phyloP scores from a whole-genome alignment of 92 coral and sea anemone genomes.

The Zoanthus solanderi region DNA sequence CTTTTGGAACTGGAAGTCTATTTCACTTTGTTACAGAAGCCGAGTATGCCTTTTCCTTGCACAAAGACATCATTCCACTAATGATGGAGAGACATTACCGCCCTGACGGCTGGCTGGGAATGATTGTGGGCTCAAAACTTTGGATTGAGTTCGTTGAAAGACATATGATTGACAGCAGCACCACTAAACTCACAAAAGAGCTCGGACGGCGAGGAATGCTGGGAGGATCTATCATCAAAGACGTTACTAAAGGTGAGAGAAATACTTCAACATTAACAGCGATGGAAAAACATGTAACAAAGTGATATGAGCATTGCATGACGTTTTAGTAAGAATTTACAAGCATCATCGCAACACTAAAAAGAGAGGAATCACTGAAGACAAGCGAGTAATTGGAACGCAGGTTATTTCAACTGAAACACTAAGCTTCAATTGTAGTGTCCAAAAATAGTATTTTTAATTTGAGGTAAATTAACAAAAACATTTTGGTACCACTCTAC shows the following conservation, averaged over 20 bases:
- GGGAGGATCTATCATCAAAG: slow-evolving; percentile 19
- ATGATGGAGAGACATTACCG: slow-evolving; percentile 81
- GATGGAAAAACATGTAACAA: no score
- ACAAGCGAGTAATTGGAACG: neutral
- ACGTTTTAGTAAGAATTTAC: neutral
- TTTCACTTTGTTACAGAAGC: slow-evolving; percentile 64
- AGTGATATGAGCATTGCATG: no score
- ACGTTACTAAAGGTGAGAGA: slow-evolving; percentile 1
- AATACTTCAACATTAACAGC: no score
- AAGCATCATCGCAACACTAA: neutral
- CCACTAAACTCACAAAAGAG: slow-evolving; percentile 72
- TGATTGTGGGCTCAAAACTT: slow-evolving; percentile 85
- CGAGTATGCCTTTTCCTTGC: slow-evolving; percentile 83
- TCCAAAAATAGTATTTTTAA: no score
- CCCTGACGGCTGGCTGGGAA: slow-evolving; percentile 92
- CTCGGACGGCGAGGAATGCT: slow-evolving; percentile 73
- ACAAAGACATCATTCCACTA: slow-evolving; percentile 79
- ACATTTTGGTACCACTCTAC: no score
- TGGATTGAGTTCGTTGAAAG: slow-evolving; percentile 83
- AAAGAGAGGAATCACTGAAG: neutral
- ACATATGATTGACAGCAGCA: slow-evolving; percentile 60
- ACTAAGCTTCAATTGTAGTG: no score
- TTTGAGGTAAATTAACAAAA: no score
- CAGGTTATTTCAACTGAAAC: neutral
- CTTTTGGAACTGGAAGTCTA: neutral